These are phyloP conservation scores for Amblyraja radiata DNA, from an alignment of 2,797 vertebrate genomes.

Conservation along the genomic window DNA sequence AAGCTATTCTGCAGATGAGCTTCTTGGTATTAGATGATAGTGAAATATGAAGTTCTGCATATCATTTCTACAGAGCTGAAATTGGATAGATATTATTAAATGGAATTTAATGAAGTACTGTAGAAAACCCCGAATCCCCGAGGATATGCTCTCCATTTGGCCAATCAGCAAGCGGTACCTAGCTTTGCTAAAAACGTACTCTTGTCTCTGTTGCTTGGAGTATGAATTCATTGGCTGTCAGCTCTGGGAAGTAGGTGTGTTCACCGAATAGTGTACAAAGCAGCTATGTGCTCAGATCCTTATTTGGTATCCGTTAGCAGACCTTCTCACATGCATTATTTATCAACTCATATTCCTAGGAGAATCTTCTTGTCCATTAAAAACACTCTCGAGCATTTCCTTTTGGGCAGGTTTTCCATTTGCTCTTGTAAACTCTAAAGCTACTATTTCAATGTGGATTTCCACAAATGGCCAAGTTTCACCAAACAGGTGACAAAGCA, in stretches of 20 bases:
- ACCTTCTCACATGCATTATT: conserved; percentile 76
- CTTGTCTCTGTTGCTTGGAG: conserved; percentile 38
- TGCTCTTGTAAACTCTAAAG: conserved; percentile 50
- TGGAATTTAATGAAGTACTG: conserved; percentile 44
- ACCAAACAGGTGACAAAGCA: conserved; percentile 46
- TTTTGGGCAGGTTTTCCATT: conserved; percentile 43
- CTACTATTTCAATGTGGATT: conserved; percentile 52
- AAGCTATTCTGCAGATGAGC: background rate
- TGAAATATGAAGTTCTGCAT: background rate
- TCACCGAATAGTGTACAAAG: conserved; percentile 61
- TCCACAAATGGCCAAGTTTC: conserved; percentile 58
- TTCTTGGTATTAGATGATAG: background rate
- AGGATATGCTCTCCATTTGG: conserved; percentile 50
- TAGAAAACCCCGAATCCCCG: conserved; percentile 46
- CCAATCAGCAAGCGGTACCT: conserved; percentile 61
- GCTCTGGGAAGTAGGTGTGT: conserved; percentile 54
- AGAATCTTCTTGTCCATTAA: conserved; percentile 60
- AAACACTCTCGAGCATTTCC: conserved; percentile 49
- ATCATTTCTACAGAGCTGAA: conserved; percentile 38
- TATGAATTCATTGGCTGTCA: conserved; percentile 62
- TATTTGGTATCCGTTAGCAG: conserved; percentile 77
- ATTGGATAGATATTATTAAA: conserved; percentile 52
- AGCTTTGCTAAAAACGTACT: conserved; percentile 41
- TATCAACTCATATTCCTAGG: conserved; percentile 63
- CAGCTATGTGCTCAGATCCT: conserved; percentile 65